Evolutionary conservation across 2,888 invertebrate species (phyloP), one percentile per base, ranked within the genome.

Genomic region (Tribolium freemani): DNA sequence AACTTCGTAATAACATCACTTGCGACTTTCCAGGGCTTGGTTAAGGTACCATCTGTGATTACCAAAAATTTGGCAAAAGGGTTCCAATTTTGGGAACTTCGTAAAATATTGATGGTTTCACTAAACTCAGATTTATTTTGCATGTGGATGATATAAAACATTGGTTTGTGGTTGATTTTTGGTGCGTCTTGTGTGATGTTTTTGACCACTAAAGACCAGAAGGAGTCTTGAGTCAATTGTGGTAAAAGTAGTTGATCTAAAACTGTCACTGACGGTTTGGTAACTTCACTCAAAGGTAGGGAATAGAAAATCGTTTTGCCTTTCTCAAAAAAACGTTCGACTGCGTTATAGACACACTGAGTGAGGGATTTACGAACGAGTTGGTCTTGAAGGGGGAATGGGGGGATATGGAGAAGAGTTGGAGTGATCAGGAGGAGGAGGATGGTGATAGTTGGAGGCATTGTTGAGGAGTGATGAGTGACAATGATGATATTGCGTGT

Each of bases 21-120:
- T 11, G 70, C 66, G 2, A 30, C 31, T 8, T 31, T n/a, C 8
- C 3, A 30, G 1, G 53, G 44, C 11, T 69, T 53, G 6, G 67
- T 38, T 11, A 63, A 58, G 10, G 45, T n/a, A 20, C 50, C 31
- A 5, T 67, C 10, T 11, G 72, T 26, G 8, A 71, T 53, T 13
- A 75, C 57, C 38, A 75, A 60, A 61, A 75, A 75, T 53, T 66
- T 75, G 2, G 69, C 75, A 13, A 54, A 66, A 11, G 75, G 75
- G 48, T 75, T 73, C 72, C 72, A 75, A 11, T 51, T 44, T 0
- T 13, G 56, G 44, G 45, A 30, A 1, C 10, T n/a, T 38, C 13
- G 30, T 8, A 72, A 13, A n/a, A 30, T 45, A n/a, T 67, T 48
- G 5, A 72, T 50, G 6, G 38, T 46, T 4, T 56, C 38, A 8